phyloP scores from a whole-genome alignment of 2,797 vertebrate species.

The Acridotheres tristis region DNA sequence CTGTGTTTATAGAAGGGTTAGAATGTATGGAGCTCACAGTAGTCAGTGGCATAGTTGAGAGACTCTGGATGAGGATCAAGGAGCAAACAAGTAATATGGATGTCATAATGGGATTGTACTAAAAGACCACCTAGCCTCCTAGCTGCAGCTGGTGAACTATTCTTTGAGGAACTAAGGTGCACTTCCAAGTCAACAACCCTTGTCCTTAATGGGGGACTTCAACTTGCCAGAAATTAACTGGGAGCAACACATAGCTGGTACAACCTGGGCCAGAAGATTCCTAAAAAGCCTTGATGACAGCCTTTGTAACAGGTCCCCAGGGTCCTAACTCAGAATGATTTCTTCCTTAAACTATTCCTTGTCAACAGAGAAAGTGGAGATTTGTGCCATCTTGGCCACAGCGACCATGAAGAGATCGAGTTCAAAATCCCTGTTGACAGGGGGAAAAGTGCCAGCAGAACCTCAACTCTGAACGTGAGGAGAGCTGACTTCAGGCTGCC shows the following conservation, averaged over 20 bases:
- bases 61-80: neutral
- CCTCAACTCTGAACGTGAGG: fast-evolving
- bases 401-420: fast-evolving
- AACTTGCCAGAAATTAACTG: neutral
- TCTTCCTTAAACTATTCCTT: neutral
- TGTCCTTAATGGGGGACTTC: neutral
- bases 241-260: too few relatives aligned
- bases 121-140: too few relatives aligned
- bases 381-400: too few relatives aligned
- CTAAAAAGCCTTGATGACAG: neutral
- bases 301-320: neutral
- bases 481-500: neutral
- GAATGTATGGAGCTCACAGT: neutral
- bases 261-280: neutral
- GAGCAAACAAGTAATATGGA: neutral
- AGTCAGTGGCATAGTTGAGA: neutral
- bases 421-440: neutral
- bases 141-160: neutral
- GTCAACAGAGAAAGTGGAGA: neutral
- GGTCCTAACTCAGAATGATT: neutral
- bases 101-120: neutral
- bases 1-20: neutral
- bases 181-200: neutral
- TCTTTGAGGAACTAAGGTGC: too few relatives aligned
- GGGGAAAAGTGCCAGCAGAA: neutral